These are phyloP conservation scores for Ephialtes manifestator DNA, from an alignment of 2,888 invertebrate species.

Conservation along the genomic window DNA sequence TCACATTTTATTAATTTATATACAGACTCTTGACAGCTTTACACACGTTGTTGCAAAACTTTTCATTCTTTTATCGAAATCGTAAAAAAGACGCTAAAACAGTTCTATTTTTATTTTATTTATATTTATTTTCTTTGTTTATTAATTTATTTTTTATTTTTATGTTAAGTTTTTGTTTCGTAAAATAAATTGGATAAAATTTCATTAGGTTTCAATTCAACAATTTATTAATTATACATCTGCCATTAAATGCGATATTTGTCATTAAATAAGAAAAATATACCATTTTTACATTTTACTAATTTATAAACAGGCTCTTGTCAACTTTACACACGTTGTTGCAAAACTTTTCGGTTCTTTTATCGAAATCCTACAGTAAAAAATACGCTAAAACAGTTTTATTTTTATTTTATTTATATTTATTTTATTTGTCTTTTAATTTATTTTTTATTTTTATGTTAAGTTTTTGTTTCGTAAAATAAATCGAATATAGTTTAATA, in stretches of 20 bases:
- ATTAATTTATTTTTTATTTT: constrained; percentile 29
- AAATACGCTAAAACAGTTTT: not conserved
- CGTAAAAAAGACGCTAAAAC: constrained; percentile 1
- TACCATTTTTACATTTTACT: too few species aligned
- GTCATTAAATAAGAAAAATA: too few species aligned
- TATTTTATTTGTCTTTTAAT: not conserved
- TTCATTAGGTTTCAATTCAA: too few species aligned
- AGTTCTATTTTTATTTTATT: constrained; percentile 12
- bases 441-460: too few species aligned
- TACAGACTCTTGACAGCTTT: not conserved
- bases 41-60: constrained; percentile 55
- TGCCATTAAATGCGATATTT: too few species aligned
- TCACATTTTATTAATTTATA: too few species aligned
- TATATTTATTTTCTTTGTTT: constrained; percentile 7
- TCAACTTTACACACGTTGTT: constrained; percentile 32
- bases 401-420: too few species aligned
- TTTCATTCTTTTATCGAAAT: constrained; percentile 61
- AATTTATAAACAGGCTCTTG: not conserved
- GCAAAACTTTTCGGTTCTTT: constrained; percentile 61
- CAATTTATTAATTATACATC: too few species aligned
- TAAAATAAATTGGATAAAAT: too few species aligned
- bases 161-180: too few species aligned
- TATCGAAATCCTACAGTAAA: constrained; percentile 50
- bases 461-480: too few species aligned
- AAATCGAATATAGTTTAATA: too few species aligned